Evolutionary conservation across 2,113 vertebrate species (phyloP), one percentile per base, ranked within the genome.

Genomic region (Scomber japonicus): DNA sequence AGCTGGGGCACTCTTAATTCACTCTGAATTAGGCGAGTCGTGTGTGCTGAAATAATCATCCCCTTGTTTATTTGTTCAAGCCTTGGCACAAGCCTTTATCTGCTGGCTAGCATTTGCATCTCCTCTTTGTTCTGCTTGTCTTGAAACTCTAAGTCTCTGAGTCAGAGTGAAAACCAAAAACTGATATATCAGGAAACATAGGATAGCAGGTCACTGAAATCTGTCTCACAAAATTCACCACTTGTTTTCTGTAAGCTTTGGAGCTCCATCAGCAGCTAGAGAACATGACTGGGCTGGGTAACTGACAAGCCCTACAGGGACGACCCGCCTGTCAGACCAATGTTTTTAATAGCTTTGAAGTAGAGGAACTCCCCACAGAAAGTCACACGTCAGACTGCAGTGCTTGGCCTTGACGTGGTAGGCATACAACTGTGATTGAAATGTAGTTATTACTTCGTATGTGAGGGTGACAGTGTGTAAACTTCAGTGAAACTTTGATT

Each of bases 21-120:
- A 82, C 81, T 80, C 74, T 57, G 89, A 93, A 91, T 89, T 78
- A 91, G 73, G 74, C 16, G 30, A 83, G 89, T 84, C 90, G 78
- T 88, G 90, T 90, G 85, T 85, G 76, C 84, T 73, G 84, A 86
- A 90, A 90, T 91, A 92, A 92, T 93, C 91, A 81, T 84, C 65
- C 57, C 67, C 66, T 78, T 92, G 92, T 94, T 94, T 95, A 88
- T 93, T 95, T 93, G 88, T 79, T 53, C 87, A 84, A 64, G 83
- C 85, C 40, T 19, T 78, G 72, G 85, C 75, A 76, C 85, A 75
- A 82, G 88, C 30, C 88, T 91, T 91, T 91, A 92, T 92, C 83
- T 87, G 77, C 71, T 50, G 21, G 71, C 64, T 62, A 55, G 75
- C 44, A 50, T 57, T 74, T 24, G 11, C 70, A 62, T 57, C 74